Conservation (phyloP, 2,888 invertebrate species). For the Lagria hirta region DNA sequence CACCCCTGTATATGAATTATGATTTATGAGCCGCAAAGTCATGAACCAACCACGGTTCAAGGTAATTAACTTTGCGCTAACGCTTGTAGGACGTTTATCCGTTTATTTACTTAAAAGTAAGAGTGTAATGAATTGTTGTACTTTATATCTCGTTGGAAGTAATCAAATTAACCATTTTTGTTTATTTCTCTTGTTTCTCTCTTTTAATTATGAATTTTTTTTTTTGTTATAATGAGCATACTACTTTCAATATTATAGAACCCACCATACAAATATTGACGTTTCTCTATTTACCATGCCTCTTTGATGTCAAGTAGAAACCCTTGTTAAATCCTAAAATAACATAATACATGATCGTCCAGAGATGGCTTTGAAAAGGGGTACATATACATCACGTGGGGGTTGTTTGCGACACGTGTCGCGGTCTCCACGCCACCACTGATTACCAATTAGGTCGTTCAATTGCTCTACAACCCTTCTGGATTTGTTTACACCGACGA, state of each 20-base stretch:
- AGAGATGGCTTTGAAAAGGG: conserved; percentile 11
- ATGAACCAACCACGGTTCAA: conserved; percentile 52
- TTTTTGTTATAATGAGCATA: conserved; percentile 10
- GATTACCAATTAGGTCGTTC: conserved; percentile 51
- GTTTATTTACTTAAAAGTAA: too few species aligned
- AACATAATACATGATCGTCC: conserved; percentile 46
- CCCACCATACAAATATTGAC: conserved; percentile 23
- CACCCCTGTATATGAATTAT: conserved; percentile 50
- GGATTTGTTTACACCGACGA: conserved; percentile 18
- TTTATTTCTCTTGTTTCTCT: neutral
- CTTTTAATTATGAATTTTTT: conserved; percentile 1
- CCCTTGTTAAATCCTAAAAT: conserved; percentile 50
- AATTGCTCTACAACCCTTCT: conserved; percentile 39
- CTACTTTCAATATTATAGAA: conserved; percentile 9
- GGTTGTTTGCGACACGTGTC: conserved; percentile 50
- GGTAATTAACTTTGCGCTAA: conserved; percentile 53
- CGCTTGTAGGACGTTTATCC: conserved; percentile 32
- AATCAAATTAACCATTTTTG: conserved; percentile 12
- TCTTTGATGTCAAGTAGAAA: conserved; percentile 51
- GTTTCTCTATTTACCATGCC: conserved; percentile 37
- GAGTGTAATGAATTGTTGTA: conserved; percentile 16
- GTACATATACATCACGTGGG: conserved; percentile 42
- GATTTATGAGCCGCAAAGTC: conserved; percentile 51
- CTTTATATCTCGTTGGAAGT: conserved; percentile 3
- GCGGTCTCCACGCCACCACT: conserved; percentile 44